Evolutionary conservation across 53 echinoderm and acorn worm genomes (phyloP).

Genomic region (Henricia sp.): DNA sequence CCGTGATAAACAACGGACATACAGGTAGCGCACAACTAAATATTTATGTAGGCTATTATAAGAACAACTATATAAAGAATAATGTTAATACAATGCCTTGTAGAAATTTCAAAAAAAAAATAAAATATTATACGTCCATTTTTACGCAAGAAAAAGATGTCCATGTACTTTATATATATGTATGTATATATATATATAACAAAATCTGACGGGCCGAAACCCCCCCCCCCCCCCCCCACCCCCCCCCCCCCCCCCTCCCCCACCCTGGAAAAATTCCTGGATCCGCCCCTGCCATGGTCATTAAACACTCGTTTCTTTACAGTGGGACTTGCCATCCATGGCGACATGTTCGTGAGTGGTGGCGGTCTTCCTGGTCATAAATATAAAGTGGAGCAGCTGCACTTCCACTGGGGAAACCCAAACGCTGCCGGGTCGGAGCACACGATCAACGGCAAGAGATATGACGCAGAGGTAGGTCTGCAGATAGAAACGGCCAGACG

Average conservation of each 20-base stretch:
- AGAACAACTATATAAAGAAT: too few species aligned
- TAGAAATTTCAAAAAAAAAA: too few species aligned
- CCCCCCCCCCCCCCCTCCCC: too few species aligned
- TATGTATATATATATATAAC: neutral
- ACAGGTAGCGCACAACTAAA: constrained; percentile 31
- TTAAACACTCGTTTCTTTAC: too few species aligned
- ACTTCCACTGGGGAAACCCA: constrained; percentile 78
- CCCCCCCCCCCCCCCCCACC: too few species aligned
- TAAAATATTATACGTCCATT: too few species aligned
- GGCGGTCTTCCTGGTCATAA: constrained; percentile 55
- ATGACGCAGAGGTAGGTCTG: constrained; percentile 70
- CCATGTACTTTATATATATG: neutral
- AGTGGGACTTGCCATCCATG: too few species aligned
- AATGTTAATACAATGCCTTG: too few species aligned
- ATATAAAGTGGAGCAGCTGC: constrained; percentile 61
- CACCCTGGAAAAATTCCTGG: neutral
- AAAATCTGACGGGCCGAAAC: too few species aligned
- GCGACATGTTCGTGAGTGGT: constrained; percentile 58
- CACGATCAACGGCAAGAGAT: constrained; percentile 37
- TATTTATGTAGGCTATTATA: neutral
- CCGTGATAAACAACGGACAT: constrained; percentile 34
- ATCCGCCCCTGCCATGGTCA: too few species aligned
- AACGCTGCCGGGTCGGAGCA: constrained; percentile 73
- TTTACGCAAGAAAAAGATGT: neutral
- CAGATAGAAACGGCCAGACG: too few species aligned